Base-by-base conservation (phyloP, 2,888 invertebrate genomes). In the Trissolcus brochymenae region DNA sequence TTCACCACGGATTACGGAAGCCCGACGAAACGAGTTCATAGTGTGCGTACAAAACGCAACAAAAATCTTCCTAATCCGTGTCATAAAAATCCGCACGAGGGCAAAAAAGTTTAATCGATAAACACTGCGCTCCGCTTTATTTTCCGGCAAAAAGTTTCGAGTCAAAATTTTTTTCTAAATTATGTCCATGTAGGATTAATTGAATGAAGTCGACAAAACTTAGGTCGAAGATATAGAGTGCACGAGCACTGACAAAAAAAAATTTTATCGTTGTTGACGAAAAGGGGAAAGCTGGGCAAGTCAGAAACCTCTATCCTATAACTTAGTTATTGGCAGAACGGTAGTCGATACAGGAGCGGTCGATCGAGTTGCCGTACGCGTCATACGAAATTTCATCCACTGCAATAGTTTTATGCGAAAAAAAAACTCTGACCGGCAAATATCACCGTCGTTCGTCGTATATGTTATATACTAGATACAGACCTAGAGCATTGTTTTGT, bases 331-430 rank as follows among this genome's bases (percentile, higher is more conserved):
- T 79, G 81, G 79, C 77, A 55, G 61, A 77, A 71, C 66, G 67
- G 62, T 46, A 82, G 80, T 81, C 83, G 84, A 85, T 84, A 85
- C 83, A 83, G 68, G 80, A 81, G 81, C 80, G 82, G 82, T 79
- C 79, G 81, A 79, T 61, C 66, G 76, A 74, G 78, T 76, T 43
- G 79, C 72, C 9, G 35, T 78, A 73, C 78, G 78, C 79, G 79
- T 78, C 79, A 78, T 77, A 79, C 73, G 70, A 65, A 49, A 60
- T 70, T 75, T 57, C 75, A 60, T 49, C 54, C 49, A 25, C 49
- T 46, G 57, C 54, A 54, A 59, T 60, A 57, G 49, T 59, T 74
- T 50, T 59, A 60, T 51, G 49, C 51, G 25, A 74, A 67, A 67
- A 57, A 68, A 74, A 68, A 74, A 46, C 61, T 6, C 53, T 35